Percentiles rank a stretch among this genome's conserved stretches.
phyloP scores from a whole-genome alignment of 2,888 invertebrate genomes.

The Platycnemis pennipes region DNA sequence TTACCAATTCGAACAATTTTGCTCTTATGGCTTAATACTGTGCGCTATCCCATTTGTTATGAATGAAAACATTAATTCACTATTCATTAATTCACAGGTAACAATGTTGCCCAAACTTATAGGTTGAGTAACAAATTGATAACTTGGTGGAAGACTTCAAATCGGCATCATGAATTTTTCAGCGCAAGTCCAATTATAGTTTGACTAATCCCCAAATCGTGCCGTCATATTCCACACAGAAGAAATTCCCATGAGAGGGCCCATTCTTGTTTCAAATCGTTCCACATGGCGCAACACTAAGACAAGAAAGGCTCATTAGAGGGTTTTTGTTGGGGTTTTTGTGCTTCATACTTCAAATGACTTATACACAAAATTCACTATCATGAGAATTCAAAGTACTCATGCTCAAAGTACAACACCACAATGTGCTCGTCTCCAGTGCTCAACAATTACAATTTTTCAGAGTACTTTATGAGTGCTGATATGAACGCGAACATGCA shows the following conservation, averaged over 20 bases:
- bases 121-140: constrained; percentile 12
- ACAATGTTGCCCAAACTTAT: constrained; percentile 38
- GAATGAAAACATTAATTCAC: background rate
- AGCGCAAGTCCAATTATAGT: background rate
- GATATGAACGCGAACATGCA: constrained; percentile 46
- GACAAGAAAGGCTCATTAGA: background rate
- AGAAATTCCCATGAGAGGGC: background rate
- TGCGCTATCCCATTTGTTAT: constrained; percentile 36
- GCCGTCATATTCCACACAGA: background rate
- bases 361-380: constrained; percentile 17
- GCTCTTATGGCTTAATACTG: constrained; percentile 11
- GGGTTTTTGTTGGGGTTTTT: background rate
- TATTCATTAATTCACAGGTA: constrained; percentile 14
- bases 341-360: constrained; percentile 21
- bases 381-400: background rate
- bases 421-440: constrained; percentile 6
- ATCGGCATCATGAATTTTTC: background rate
- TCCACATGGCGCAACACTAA: background rate
- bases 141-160: background rate
- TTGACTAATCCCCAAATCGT: constrained; percentile 11
- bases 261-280: background rate
- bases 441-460: constrained; percentile 4
- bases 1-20: constrained; percentile 16
- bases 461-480: constrained; percentile 23
- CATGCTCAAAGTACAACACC: constrained; percentile 3